These are phyloP conservation scores for Metalampra italica DNA, from an alignment of 2,888 invertebrate species.

Conservation along the genomic window DNA sequence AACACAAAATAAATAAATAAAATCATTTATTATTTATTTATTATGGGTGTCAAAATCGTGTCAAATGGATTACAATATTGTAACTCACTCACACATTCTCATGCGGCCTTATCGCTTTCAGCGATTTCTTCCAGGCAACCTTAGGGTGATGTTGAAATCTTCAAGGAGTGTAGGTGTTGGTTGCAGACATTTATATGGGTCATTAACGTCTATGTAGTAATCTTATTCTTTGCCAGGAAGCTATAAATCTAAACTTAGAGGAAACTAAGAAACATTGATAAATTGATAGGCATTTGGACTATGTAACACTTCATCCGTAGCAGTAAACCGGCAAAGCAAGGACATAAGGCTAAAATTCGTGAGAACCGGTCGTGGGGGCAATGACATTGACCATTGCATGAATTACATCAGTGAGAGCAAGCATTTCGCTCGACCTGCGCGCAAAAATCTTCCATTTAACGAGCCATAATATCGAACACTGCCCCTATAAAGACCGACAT, in stretches of 20 bases:
- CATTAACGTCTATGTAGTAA: too few species aligned
- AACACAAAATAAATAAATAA: too few species aligned
- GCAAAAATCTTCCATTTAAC: conserved; percentile 43
- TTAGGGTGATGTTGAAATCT: too few species aligned
- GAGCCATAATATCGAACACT: conserved; percentile 42
- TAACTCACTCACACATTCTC: too few species aligned
- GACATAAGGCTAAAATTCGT: conserved; percentile 35
- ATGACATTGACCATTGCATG: conserved; percentile 57
- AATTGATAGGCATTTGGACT: neutral
- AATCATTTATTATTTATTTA: too few species aligned
- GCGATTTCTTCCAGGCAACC: too few species aligned
- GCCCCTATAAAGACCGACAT: conserved; percentile 25
- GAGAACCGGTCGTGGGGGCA: conserved; percentile 52
- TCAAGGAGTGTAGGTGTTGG: too few species aligned
- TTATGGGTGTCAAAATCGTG: too few species aligned
- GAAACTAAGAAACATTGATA: conserved; percentile 3
- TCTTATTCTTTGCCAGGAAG: neutral
- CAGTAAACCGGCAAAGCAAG: conserved; percentile 19
- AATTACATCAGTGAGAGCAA: conserved; percentile 54
- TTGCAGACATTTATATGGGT: too few species aligned
- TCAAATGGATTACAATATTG: too few species aligned
- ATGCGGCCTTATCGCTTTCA: too few species aligned
- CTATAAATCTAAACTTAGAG: neutral
- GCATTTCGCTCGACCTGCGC: conserved; percentile 33
- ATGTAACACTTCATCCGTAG: conserved; percentile 5